These are phyloP conservation scores for Torymus aiolomorphi DNA, from an alignment of 2,888 invertebrate species.

Conservation along the genomic window DNA sequence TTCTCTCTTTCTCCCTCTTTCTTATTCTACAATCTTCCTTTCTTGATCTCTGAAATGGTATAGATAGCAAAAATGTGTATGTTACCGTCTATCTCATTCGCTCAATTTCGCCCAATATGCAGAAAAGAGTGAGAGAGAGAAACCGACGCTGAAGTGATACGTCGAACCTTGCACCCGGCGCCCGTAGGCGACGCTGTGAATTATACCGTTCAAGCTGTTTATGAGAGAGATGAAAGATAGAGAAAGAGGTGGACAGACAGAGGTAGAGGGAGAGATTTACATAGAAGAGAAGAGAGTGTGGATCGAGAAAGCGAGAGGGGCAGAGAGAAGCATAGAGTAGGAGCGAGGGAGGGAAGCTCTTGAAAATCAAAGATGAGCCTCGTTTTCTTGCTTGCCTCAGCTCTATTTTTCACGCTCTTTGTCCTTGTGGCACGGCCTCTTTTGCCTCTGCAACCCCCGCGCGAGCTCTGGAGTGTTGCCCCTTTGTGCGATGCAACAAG, in stretches of 20 bases:
- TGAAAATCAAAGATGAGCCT: conserved; percentile 34
- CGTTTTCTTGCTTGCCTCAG: conserved; percentile 4
- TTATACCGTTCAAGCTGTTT: no score
- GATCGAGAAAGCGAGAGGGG: conserved; percentile 11
- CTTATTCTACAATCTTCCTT: no score
- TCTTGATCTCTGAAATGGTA: no score
- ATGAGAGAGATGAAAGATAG: neutral
- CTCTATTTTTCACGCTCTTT: no score
- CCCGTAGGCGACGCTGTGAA: no score
- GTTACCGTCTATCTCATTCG: no score
- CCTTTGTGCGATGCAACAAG: conserved; percentile 64
- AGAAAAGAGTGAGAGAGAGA: no score
- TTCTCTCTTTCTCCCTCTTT: no score
- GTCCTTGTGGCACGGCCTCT: neutral
- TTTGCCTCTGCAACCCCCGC: conserved; percentile 30
- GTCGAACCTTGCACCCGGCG: no score
- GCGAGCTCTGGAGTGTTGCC: conserved; percentile 32
- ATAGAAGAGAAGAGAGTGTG: neutral
- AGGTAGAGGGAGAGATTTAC: conserved; percentile 6
- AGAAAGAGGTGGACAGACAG: neutral
- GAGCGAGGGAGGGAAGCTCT: conserved; percentile 12
- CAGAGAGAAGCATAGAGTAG: neutral
- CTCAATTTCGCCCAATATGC: no score
- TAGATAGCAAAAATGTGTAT: no score
- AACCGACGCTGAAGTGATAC: no score